Evolutionary conservation across 2,888 invertebrate species (phyloP).

Genomic region (Xestoiulus laeticollis): DNA sequence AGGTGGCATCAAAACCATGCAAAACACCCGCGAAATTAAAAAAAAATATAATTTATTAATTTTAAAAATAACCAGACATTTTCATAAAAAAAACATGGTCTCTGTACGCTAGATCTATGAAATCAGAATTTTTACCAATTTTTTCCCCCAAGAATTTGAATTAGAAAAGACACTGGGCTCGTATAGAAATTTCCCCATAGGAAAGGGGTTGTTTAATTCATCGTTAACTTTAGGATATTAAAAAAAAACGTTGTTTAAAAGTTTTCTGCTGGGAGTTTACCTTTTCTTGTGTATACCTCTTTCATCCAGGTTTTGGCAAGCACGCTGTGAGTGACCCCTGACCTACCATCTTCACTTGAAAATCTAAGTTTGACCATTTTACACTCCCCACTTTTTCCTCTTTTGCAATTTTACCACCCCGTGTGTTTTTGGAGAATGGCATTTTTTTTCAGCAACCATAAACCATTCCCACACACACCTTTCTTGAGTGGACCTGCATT

Average conservation of each 20-base stretch:
- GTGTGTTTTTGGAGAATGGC: not conserved
- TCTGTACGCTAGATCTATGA: no score
- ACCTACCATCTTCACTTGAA: not conserved
- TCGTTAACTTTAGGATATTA: no score
- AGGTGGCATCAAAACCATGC: no score
- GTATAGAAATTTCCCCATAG: no score
- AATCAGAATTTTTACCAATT: no score
- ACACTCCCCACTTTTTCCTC: not conserved
- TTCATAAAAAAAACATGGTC: no score
- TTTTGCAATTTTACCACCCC: not conserved
- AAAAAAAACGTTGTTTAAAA: not conserved
- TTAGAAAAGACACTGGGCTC: no score
- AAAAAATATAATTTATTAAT: no score
- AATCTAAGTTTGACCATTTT: not conserved
- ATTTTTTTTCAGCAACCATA: not conserved
- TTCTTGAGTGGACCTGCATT: conserved; percentile 6
- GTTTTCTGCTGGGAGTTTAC: not conserved
- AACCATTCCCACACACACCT: not conserved
- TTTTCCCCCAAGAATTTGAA: no score
- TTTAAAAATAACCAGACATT: no score
- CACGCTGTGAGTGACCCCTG: conserved; percentile 17
- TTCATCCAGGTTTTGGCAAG: not conserved
- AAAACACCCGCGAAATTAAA: no score
- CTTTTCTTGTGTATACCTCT: not conserved
- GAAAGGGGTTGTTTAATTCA: no score